Conservation (phyloP, 2,113 vertebrate species). For the Phylloscopus whistleri region DNA sequence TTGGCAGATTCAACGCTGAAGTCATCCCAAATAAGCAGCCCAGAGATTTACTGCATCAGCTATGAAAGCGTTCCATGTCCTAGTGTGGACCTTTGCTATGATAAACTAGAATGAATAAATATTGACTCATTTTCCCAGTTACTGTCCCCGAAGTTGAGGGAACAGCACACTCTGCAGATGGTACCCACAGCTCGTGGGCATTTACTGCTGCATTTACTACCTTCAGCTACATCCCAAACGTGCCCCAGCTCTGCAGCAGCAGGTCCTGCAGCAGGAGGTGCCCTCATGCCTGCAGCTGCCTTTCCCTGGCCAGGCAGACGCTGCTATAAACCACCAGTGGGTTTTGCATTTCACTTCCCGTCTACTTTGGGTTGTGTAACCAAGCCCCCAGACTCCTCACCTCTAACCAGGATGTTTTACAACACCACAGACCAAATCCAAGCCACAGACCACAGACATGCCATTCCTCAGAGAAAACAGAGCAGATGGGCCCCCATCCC, state of each 20-base stretch:
- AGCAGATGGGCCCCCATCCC: not conserved
- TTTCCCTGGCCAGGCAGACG: not conserved
- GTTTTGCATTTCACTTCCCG: not conserved
- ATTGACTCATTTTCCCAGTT: not conserved
- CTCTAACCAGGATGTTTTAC: not conserved
- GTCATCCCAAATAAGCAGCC: conserved; percentile 15
- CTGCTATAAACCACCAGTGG: not conserved
- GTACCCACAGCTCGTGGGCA: not conserved
- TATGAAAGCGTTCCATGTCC: not conserved
- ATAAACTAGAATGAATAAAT: not conserved
- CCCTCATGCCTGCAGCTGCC: not conserved
- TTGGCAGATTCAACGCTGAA: not conserved
- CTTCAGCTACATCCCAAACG: not conserved
- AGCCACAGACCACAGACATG: conserved; percentile 14
- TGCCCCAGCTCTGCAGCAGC: not conserved
- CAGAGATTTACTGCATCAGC: not conserved
- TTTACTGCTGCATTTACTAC: not conserved
- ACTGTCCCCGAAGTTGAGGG: not conserved
- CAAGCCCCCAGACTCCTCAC: conserved; percentile 5
- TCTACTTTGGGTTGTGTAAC: conserved; percentile 7
- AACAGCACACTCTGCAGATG: not conserved
- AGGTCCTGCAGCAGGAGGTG: not conserved
- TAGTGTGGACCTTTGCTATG: not conserved
- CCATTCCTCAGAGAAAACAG: not conserved
- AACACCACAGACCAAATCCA: not conserved